Conservation (phyloP, 92 coral and sea anemone genomes). For the Phymanthus crucifer region DNA sequence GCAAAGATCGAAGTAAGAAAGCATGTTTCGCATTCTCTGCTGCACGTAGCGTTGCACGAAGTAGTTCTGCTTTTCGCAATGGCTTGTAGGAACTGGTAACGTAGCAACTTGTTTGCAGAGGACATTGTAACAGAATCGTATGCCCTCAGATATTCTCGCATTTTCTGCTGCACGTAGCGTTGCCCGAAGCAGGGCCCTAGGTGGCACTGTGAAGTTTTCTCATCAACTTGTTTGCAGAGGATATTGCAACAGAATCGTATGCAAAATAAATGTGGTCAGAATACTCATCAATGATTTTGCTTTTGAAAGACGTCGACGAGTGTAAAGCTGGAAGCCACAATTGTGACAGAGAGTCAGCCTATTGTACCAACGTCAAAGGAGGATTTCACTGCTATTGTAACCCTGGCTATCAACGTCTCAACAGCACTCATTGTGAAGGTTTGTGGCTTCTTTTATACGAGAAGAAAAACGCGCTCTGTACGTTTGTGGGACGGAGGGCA, state of each 20-base stretch:
- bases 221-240: too few species aligned
- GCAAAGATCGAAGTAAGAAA: too few species aligned
- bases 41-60: too few species aligned
- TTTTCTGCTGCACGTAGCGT: not conserved
- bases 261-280: not conserved
- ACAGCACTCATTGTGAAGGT: constrained; percentile 13
- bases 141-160: too few species aligned
- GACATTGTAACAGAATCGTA: too few species aligned
- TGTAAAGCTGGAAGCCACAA: constrained; percentile 15
- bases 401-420: constrained; percentile 10
- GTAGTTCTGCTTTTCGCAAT: too few species aligned
- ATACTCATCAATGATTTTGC: not conserved
- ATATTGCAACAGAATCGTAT: too few species aligned
- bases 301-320: constrained; percentile 3
- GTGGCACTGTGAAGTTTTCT: too few species aligned
- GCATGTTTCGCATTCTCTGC: not conserved
- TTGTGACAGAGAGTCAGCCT: constrained; percentile 14
- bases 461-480: not conserved
- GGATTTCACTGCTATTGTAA: constrained; percentile 17
- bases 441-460: not conserved
- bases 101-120: too few species aligned
- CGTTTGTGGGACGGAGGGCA: too few species aligned
- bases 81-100: too few species aligned
- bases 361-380: not conserved
- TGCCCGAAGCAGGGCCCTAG: too few species aligned